phyloP scores from a whole-genome alignment of 2,113 vertebrate genomes.

The Peromyscus californicus region DNA sequence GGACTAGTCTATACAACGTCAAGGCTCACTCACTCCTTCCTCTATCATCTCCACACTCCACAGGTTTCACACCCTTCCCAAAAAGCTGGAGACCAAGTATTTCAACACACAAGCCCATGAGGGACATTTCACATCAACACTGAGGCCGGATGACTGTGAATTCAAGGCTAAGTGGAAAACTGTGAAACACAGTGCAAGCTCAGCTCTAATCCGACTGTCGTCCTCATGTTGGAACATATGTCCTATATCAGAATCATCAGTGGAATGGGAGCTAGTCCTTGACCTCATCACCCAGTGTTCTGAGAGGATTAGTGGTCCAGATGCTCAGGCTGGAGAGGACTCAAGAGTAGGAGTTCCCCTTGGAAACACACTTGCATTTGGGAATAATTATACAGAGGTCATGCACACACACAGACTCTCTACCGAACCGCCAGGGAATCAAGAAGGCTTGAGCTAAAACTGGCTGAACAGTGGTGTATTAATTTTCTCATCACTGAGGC shows the following conservation, averaged over 20 bases:
- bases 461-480: not conserved
- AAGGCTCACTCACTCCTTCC: not conserved
- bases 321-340: not conserved
- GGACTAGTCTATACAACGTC: not conserved
- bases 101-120: not conserved
- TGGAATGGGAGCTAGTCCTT: not conserved
- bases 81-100: not conserved
- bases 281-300: conserved; percentile 13
- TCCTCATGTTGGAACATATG: not conserved
- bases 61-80: not conserved
- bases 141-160: not conserved
- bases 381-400: not conserved
- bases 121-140: not conserved
- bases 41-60: not conserved
- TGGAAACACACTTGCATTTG: not conserved
- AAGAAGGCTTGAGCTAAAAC: not conserved
- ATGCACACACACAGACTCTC: not conserved
- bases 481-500: not conserved
- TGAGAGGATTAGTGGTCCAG: not conserved
- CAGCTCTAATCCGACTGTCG: not conserved
- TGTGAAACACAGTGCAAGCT: not conserved
- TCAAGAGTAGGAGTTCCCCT: not conserved
- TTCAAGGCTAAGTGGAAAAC: not conserved
- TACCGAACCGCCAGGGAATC: not conserved
- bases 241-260: not conserved